A percentile compares a stretch with the other conserved stretches of the same genome.
Conservation (phyloP, 2,888 invertebrate genomes). For the Sicus ferrugineus region DNA sequence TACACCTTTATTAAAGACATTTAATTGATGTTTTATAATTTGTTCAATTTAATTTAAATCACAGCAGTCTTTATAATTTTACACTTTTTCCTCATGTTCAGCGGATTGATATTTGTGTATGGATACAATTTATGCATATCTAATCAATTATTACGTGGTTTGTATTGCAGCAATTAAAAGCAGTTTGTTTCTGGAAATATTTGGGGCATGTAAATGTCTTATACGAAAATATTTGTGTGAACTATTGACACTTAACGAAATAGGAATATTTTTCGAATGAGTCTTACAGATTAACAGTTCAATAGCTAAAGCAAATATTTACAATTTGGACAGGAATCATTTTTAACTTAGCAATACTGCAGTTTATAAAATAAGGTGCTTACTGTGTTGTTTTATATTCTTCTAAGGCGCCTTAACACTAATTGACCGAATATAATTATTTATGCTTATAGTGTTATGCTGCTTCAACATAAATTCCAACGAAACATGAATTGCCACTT, state of each 20-base stretch:
- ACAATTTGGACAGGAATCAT: slow-evolving; percentile 21
- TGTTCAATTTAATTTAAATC: slow-evolving; percentile 58
- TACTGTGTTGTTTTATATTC: background rate
- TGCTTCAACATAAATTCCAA: background rate
- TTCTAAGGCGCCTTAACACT: background rate
- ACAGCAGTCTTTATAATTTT: slow-evolving; percentile 61
- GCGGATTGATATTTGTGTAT: slow-evolving; percentile 3
- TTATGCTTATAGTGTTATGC: too few relatives aligned
- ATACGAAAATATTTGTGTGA: background rate
- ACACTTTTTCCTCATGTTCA: slow-evolving; percentile 23
- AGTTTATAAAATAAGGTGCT: background rate
- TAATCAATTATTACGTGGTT: background rate
- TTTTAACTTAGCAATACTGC: slow-evolving; percentile 34
- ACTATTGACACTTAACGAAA: background rate
- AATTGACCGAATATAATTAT: slow-evolving; percentile 7
- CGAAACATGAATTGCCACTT: slow-evolving; percentile 11
- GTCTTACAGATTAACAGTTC: background rate
- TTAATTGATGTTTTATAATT: slow-evolving; percentile 51
- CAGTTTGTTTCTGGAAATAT: background rate
- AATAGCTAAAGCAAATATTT: slow-evolving; percentile 13
- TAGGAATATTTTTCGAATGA: slow-evolving; percentile 10
- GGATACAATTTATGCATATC: background rate
- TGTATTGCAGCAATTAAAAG: background rate
- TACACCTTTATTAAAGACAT: slow-evolving; percentile 53
- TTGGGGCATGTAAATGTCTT: background rate